phyloP scores from a whole-genome alignment of 2,888 invertebrate species.

The Tenthredo mesomela region DNA sequence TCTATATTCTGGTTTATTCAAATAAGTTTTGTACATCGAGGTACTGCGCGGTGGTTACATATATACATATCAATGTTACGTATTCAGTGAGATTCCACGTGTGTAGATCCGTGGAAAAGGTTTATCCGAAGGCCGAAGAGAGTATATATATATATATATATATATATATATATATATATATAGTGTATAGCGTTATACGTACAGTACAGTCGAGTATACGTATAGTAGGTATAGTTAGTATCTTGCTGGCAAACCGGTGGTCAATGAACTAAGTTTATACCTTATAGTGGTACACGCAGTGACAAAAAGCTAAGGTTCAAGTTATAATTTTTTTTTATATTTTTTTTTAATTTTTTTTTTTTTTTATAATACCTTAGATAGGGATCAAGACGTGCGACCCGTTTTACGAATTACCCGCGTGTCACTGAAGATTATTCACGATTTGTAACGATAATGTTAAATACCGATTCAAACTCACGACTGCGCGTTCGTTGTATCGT shows the following conservation, averaged over 20 bases:
- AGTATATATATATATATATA: too few species aligned
- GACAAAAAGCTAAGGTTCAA: slow-evolving; percentile 36
- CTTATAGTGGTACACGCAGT: slow-evolving; percentile 40
- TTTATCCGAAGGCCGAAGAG: slow-evolving; percentile 44
- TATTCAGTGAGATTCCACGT: slow-evolving; percentile 30
- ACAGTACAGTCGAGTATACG: too few species aligned
- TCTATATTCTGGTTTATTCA: slow-evolving; percentile 34
- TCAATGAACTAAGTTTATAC: slow-evolving; percentile 44
- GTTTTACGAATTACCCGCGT: slow-evolving; percentile 6
- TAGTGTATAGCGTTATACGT: too few species aligned
- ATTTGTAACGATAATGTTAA: slow-evolving; percentile 14
- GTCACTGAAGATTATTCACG: slow-evolving; percentile 10
- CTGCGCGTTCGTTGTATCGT: neutral
- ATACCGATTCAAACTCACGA: slow-evolving; percentile 3
- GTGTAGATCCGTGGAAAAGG: slow-evolving; percentile 36
- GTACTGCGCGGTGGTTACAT: neutral
- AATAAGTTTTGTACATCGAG: slow-evolving; percentile 11
- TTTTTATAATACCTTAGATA: neutral
- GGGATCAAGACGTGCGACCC: slow-evolving; percentile 29
- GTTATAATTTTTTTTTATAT: neutral
- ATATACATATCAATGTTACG: slow-evolving; percentile 31
- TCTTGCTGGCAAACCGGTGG: slow-evolving; percentile 36
- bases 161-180: too few species aligned
- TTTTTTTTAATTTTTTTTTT: neutral
- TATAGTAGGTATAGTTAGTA: neutral